Evolutionary conservation across 2,888 invertebrate genomes (phyloP), one percentile per base, ranked within the genome.

Genomic region (Drosophila meridiana): DNA sequence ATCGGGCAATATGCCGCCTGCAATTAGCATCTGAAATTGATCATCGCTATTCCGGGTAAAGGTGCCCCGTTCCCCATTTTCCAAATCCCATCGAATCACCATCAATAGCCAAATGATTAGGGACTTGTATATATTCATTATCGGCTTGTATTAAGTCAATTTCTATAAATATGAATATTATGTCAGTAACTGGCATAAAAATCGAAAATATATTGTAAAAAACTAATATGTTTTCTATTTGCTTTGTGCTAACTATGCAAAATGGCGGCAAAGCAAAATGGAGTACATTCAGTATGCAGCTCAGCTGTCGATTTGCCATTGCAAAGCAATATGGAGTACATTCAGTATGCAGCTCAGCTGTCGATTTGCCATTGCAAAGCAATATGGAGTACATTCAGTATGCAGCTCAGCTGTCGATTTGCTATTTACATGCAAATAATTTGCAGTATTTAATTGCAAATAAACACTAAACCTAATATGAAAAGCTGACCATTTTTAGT

Each of bases 21-120:
- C 50, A 20, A 85, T 80, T 0, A 85, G 52, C 73, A 85, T 60
- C 42, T 87, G 71, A 7, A 85, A 85, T 2, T 73, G 20, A 1
- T 82, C 80, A 57, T 85, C 88, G 14, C 50, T 58, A 4, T 50
- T 56, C 7, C 56, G 45, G 5, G 43, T 48, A 34, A 80, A 48
- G 4, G 68, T 69, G 34, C 79, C 80, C 1, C 68, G 80, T 13
- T 26, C 57, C 6, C 57, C 40, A 9, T 5, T 9, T 5, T 26
- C 69, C 53, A 55, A 8, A 6, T 43, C 32, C 6, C 60, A 30
- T n/a, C 40, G 48, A 9, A 34, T 8, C 13, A 45, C 4, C 28
- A 26, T 1, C 40, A 55, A 40, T 9, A 78, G 36, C 13, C 43
- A 59, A 7, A 72, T 9, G 0, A n/a, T 7, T 26, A 53, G 20